A percentile compares a stretch with the other conserved stretches of the same genome.
These are phyloP conservation scores for Cheilosia vulpina DNA, from an alignment of 2,888 invertebrate species.

Conservation along the genomic window DNA sequence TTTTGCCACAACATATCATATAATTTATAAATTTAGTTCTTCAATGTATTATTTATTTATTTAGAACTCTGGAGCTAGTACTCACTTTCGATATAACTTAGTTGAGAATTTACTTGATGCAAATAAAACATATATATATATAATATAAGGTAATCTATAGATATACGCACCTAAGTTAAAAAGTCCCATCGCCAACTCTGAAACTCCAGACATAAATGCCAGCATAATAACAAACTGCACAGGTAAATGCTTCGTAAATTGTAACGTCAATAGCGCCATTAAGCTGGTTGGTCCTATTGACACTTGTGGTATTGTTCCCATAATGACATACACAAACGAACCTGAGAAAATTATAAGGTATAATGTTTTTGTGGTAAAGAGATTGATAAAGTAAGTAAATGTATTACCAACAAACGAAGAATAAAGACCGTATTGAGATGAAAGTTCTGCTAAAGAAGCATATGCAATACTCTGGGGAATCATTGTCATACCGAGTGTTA, in stretches of 20 bases:
- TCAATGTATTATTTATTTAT: too few species aligned
- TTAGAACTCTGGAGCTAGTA: neutral
- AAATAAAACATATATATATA: too few species aligned
- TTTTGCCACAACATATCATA: too few species aligned
- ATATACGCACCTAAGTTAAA: constrained; percentile 88
- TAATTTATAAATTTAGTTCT: too few species aligned
- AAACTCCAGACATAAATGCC: constrained; percentile 90
- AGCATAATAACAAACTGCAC: constrained; percentile 90
- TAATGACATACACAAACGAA: constrained; percentile 93
- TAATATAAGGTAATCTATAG: neutral
- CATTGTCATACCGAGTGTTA: constrained; percentile 95
- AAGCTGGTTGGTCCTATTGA: constrained; percentile 97
- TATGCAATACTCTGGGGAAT: constrained; percentile 97
- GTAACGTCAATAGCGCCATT: constrained; percentile 93
- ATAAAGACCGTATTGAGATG: constrained; percentile 96
- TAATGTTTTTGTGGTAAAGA: neutral
- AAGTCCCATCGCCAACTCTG: constrained; percentile 92
- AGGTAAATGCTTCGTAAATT: constrained; percentile 88
- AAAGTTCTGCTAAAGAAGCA: constrained; percentile 92
- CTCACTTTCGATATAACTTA: neutral
- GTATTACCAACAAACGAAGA: constrained; percentile 91
- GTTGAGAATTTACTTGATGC: neutral
- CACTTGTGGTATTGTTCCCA: constrained; percentile 94
- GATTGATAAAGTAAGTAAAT: neutral
- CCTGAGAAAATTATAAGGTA: constrained; percentile 82